Percentiles rank a stretch among this genome's conserved stretches.
phyloP scores from a whole-genome alignment of 1,140 invertebrate genomes.

The Drosophila nannoptera region DNA sequence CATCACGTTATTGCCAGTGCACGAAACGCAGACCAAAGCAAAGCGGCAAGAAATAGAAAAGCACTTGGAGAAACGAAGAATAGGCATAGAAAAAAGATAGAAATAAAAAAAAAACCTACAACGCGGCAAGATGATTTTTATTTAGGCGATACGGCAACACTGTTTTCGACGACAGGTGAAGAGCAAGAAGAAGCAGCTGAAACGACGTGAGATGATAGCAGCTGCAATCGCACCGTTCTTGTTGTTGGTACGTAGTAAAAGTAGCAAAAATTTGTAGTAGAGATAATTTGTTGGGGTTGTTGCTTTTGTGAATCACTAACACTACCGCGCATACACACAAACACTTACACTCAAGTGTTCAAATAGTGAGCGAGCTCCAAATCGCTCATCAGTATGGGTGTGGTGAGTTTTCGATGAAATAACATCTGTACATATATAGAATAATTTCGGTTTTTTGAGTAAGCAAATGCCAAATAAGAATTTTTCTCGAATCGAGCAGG shows the following conservation, averaged over 20 bases:
- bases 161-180: constrained; percentile 44
- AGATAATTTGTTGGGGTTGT: constrained; percentile 62
- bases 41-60: constrained; percentile 39
- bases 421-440: constrained; percentile 40
- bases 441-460: constrained; percentile 29
- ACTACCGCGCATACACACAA: constrained; percentile 23
- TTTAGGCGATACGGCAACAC: constrained; percentile 43
- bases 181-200: constrained; percentile 7
- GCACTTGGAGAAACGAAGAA: constrained; percentile 31
- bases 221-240: constrained; percentile 39
- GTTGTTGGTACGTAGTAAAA: constrained; percentile 52
- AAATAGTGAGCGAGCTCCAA: constrained; percentile 44
- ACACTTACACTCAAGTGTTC: constrained; percentile 31
- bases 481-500: neutral
- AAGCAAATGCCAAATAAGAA: constrained; percentile 8
- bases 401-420: constrained; percentile 50
- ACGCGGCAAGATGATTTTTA: constrained; percentile 34
- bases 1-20: constrained; percentile 33
- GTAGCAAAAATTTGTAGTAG: constrained; percentile 62
- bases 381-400: constrained; percentile 35
- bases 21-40: constrained; percentile 46
- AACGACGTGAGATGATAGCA: constrained; percentile 39
- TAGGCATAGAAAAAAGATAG: constrained; percentile 24
- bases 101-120: constrained; percentile 4
- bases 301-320: constrained; percentile 64